Percentiles rank a stretch among this genome's conserved stretches.
phyloP scores from a whole-genome alignment of 1,140 invertebrate species.

The Bilobella aurantiaca region DNA sequence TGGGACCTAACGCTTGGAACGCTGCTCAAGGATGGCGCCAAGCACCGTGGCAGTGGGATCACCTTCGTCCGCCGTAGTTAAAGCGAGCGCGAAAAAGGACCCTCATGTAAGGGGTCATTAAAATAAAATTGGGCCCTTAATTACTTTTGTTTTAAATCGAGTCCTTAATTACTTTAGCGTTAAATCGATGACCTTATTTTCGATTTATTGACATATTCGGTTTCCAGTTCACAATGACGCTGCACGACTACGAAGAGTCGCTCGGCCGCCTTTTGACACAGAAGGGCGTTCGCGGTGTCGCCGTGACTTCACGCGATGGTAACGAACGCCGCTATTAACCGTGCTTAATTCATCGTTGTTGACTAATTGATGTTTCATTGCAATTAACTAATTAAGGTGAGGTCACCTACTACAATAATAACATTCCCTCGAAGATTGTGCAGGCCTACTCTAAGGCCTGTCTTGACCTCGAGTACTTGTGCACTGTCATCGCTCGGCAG shows the following conservation, averaged over 20 bases:
- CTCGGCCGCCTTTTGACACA: neutral
- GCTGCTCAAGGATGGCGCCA: too few species aligned
- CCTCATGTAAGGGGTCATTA: neutral
- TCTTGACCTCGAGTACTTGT: neutral
- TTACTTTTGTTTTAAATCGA: neutral
- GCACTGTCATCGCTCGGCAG: neutral
- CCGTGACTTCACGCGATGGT: conserved; percentile 1
- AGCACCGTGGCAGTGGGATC: neutral
- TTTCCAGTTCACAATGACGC: neutral
- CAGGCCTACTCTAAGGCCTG: neutral
- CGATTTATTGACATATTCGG: too few species aligned
- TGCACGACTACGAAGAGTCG: neutral
- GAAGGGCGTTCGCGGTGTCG: neutral
- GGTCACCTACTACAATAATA: neutral
- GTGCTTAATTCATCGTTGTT: too few species aligned
- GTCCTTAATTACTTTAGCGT: too few species aligned
- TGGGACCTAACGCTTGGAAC: too few species aligned
- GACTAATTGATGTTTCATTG: too few species aligned
- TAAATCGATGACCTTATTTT: too few species aligned
- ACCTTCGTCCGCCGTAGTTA: neutral
- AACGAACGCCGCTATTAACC: neutral
- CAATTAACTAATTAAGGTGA: neutral
- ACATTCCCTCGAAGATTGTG: neutral
- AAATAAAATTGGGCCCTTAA: neutral
- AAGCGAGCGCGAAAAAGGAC: neutral